Evolutionary conservation across 2,113 vertebrate species (phyloP).

Genomic region (Acrocephalus arundinaceus): DNA sequence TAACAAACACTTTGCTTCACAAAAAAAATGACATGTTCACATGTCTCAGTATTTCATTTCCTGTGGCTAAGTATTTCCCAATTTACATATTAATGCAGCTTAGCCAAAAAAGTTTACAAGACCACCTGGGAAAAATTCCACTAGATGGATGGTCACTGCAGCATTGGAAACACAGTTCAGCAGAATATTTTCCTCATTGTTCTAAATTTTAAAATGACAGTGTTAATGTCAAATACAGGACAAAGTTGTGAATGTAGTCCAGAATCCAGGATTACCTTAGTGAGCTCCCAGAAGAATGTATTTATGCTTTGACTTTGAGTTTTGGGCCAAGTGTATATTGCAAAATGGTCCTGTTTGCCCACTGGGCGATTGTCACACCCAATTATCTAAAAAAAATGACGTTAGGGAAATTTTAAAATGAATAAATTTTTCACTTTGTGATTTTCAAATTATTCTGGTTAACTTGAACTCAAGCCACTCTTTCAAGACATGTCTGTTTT

Average conservation of each 20-base stretch:
- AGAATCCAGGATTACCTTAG: not conserved
- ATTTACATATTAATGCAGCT: not conserved
- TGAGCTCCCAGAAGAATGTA: not conserved
- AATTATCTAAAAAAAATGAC: not conserved
- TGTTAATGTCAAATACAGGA: not conserved
- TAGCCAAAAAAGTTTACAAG: not conserved
- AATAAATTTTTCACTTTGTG: not conserved
- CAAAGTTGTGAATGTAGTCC: not conserved
- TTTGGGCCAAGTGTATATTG: not conserved
- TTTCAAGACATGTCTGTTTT: not conserved
- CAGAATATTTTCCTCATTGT: not conserved
- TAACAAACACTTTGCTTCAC: not conserved
- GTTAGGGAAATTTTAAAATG: not conserved
- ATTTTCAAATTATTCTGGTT: not conserved
- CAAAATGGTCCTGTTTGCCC: not conserved
- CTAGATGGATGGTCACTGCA: not conserved
- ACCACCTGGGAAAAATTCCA: not conserved
- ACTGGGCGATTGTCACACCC: not conserved
- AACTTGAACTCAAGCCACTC: not conserved
- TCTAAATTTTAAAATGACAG: not conserved
- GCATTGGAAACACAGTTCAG: not conserved
- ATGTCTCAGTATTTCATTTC: not conserved
- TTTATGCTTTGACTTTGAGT: not conserved
- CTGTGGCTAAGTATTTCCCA: not conserved
- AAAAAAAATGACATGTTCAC: not conserved